Evolutionary conservation across 2,888 invertebrate genomes (phyloP).

Genomic region (Ceraclea dissimilis): DNA sequence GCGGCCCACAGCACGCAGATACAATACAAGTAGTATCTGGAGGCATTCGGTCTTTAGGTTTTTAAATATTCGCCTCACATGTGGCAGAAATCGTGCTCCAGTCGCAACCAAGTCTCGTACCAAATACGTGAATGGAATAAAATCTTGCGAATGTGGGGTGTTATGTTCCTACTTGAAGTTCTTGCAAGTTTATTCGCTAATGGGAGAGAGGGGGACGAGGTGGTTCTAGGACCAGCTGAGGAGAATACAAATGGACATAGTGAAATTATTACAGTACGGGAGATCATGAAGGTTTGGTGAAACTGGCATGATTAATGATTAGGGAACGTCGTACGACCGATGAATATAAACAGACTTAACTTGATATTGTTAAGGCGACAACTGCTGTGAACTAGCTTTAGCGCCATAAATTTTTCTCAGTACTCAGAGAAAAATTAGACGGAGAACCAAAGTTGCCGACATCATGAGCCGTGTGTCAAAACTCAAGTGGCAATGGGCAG

Average conservation of each 20-base stretch:
- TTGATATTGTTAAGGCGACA: too few relatives aligned
- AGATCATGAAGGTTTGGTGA: conserved; percentile 2
- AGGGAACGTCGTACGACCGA: background rate
- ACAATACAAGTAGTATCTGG: background rate
- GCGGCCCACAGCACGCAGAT: too few relatives aligned
- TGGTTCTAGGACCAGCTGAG: too few relatives aligned
- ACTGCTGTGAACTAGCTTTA: too few relatives aligned
- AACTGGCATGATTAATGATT: background rate
- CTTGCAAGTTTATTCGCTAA: conserved; percentile 18
- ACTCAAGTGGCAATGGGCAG: too few relatives aligned
- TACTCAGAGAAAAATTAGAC: too few relatives aligned
- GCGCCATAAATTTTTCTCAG: too few relatives aligned
- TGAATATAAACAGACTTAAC: background rate
- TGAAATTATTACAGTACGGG: background rate
- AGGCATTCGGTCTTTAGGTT: background rate
- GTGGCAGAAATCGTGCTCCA: conserved; percentile 4
- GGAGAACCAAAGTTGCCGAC: too few relatives aligned
- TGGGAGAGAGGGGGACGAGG: conserved; percentile 5
- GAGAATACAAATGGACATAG: conserved; percentile 6
- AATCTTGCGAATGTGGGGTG: conserved; percentile 1
- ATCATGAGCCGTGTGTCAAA: too few relatives aligned
- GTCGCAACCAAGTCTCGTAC: conserved; percentile 11
- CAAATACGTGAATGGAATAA: conserved; percentile 10
- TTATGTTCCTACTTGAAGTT: background rate
- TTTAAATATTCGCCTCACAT: conserved; percentile 10